These are phyloP conservation scores for Anastatus disparis DNA, from an alignment of 1,140 invertebrate species.

Conservation along the genomic window DNA sequence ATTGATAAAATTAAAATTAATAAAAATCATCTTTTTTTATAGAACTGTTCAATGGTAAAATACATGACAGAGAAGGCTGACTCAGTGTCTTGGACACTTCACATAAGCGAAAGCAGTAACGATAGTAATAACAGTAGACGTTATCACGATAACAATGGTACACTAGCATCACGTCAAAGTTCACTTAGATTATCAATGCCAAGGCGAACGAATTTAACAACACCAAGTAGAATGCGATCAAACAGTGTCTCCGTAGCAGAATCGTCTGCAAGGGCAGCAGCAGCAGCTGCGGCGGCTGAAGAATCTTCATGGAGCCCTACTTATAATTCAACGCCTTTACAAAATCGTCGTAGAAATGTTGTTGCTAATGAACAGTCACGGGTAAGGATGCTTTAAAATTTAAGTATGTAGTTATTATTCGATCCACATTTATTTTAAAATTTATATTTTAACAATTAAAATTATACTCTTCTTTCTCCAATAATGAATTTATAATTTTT, in stretches of 20 bases:
- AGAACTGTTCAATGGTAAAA: constrained; percentile 75
- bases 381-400: no score
- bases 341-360: constrained; percentile 10
- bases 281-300: background rate
- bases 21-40: background rate
- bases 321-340: constrained; percentile 32
- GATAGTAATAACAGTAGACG: constrained; percentile 7
- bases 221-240: constrained; percentile 41
- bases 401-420: no score
- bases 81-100: constrained; percentile 84
- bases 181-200: constrained; percentile 53
- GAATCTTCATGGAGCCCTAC: constrained; percentile 29
- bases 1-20: no score
- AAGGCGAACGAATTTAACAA: constrained; percentile 24
- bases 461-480: no score
- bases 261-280: constrained; percentile 37
- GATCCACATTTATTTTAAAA: no score
- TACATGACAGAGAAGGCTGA: constrained; percentile 84
- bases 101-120: constrained; percentile 79
- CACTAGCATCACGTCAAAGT: constrained; percentile 53
- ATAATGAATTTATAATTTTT: no score
- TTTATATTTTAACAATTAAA: no score
- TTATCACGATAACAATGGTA: constrained; percentile 9
- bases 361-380: constrained; percentile 5
- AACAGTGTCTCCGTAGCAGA: constrained; percentile 48